These are phyloP conservation scores for Vollenhovia emeryi DNA, from an alignment of 1,140 invertebrate genomes.

Conservation along the genomic window DNA sequence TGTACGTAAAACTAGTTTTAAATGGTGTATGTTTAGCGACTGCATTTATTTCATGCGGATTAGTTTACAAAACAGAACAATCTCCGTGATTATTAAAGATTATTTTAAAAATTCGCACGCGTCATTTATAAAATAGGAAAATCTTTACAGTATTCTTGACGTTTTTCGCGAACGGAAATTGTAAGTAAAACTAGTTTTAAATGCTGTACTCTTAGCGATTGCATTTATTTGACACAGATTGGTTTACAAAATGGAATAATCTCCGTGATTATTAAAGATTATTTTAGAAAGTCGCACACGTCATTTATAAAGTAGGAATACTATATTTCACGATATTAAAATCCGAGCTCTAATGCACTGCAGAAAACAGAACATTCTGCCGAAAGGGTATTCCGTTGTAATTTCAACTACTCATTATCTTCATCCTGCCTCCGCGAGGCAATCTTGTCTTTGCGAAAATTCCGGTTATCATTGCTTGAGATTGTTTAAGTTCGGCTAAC, in stretches of 20 bases:
- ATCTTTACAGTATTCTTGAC: background rate
- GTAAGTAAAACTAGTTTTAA: conserved; percentile 19
- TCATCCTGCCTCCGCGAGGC: conserved; percentile 29
- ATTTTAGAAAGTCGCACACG: background rate
- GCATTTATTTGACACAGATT: background rate
- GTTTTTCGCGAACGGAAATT: background rate
- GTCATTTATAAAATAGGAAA: background rate
- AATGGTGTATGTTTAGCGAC: too few species aligned
- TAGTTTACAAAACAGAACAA: too few species aligned
- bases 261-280: background rate
- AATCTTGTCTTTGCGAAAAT: conserved; percentile 44
- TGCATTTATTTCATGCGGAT: too few species aligned
- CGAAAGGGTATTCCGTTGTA: conserved; percentile 43
- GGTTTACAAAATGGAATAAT: background rate
- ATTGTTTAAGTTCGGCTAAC: conserved; percentile 46
- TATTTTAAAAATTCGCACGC: too few species aligned
- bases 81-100: too few species aligned
- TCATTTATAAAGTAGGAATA: background rate
- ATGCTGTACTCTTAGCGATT: background rate
- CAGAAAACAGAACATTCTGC: conserved; percentile 1
- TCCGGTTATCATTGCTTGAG: conserved; percentile 25
- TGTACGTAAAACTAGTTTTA: too few species aligned
- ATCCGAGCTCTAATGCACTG: background rate
- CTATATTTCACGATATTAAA: conserved; percentile 10
- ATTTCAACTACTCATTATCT: conserved; percentile 49